Conservation (phyloP, 2,113 vertebrate species). For the Anguilla japonica region DNA sequence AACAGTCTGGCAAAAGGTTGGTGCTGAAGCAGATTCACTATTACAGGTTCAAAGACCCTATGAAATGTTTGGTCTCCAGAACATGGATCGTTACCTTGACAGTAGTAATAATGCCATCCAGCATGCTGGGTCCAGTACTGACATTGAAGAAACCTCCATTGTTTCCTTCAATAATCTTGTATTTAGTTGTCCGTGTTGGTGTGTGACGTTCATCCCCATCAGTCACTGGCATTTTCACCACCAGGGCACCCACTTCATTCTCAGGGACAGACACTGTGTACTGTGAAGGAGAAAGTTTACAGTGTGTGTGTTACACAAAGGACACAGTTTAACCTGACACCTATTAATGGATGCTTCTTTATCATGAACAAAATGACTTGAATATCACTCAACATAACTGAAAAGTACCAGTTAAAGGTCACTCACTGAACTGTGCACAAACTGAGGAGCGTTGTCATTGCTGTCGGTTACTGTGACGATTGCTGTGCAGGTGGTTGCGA, state of each 20-base stretch:
- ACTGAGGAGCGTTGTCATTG: conserved; percentile 77
- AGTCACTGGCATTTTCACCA: conserved; percentile 60
- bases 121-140: conserved; percentile 61
- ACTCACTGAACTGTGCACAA: not conserved
- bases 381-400: not conserved
- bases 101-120: conserved; percentile 68
- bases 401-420: not conserved
- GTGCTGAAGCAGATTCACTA: not conserved
- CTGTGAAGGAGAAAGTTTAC: conserved; percentile 47
- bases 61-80: not conserved
- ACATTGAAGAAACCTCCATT: conserved; percentile 44
- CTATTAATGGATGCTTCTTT: not conserved
- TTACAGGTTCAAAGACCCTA: not conserved
- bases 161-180: conserved; percentile 63
- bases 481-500: conserved; percentile 56
- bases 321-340: not conserved
- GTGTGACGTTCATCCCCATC: conserved; percentile 59
- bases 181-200: conserved; percentile 61
- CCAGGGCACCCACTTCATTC: conserved; percentile 41
- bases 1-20: not conserved
- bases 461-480: conserved; percentile 73
- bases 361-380: not conserved
- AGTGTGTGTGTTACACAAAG: not conserved
- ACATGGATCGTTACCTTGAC: conserved; percentile 58
- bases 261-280: conserved; percentile 56